A percentile compares a stretch with the other conserved stretches of the same genome.
Evolutionary conservation across 2,797 vertebrate genomes (phyloP).

Genomic region (Cryptoblepharus egeriae): DNA sequence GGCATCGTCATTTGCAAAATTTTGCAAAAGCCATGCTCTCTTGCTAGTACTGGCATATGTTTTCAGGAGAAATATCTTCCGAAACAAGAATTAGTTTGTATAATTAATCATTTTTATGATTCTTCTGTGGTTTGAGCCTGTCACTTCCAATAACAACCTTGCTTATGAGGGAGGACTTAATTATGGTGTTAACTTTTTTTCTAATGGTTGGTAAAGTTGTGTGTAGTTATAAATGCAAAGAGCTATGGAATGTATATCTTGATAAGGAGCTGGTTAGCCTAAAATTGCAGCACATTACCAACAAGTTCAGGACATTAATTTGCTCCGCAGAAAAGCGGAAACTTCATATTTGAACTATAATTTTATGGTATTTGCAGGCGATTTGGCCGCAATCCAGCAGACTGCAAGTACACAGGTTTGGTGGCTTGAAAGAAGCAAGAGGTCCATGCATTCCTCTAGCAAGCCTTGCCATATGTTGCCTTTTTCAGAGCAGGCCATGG

Average conservation of each 20-base stretch:
- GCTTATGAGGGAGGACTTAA: conserved; percentile 72
- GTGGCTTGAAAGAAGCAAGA: conserved; percentile 7
- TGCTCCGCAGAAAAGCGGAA: conserved; percentile 21
- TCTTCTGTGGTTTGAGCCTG: conserved; percentile 68
- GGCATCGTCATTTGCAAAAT: conserved; percentile 57
- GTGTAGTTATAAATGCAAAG: conserved; percentile 66
- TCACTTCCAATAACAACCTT: conserved; percentile 70
- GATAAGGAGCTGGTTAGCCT: conserved; percentile 53
- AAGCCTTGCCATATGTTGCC: not conserved
- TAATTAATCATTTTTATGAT: conserved; percentile 65
- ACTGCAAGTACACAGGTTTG: conserved; percentile 17
- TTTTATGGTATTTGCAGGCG: conserved; percentile 40
- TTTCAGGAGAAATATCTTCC: conserved; percentile 57
- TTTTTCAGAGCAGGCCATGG: not conserved
- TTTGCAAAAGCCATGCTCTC: conserved; percentile 46
- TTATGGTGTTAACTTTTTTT: conserved; percentile 56
- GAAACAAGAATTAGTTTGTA: conserved; percentile 62
- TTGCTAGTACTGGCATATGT: conserved; percentile 50
- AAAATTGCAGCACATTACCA: conserved; percentile 36
- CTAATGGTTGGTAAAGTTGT: conserved; percentile 65
- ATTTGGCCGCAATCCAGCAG: conserved; percentile 20
- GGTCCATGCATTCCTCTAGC: not conserved
- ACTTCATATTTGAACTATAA: conserved; percentile 26
- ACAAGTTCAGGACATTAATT: conserved; percentile 37
- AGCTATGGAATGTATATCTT: conserved; percentile 61